phyloP scores from a whole-genome alignment of 1,140 invertebrate genomes.

The Eufriesea mexicana region DNA sequence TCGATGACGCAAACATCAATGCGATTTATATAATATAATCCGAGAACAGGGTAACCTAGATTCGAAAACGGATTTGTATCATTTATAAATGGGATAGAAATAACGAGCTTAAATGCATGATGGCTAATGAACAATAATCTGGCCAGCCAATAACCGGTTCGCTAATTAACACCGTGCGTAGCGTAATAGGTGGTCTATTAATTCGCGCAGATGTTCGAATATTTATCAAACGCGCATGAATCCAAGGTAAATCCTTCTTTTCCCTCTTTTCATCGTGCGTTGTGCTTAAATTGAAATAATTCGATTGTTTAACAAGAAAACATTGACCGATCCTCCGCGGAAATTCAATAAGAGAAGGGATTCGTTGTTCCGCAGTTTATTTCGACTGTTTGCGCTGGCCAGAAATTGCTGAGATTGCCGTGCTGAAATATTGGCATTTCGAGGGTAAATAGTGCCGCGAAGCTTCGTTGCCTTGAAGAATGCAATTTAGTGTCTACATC shows the following conservation, averaged over 20 bases:
- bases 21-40: conserved; percentile 10
- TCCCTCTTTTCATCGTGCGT: background rate
- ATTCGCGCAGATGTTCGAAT: background rate
- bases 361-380: background rate
- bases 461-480: background rate
- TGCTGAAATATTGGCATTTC: background rate
- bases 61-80: background rate
- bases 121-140: conserved; percentile 26
- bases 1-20: background rate
- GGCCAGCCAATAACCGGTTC: background rate
- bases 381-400: background rate
- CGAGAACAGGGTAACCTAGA: background rate
- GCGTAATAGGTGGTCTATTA: background rate
- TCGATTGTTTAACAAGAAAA: background rate
- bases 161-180: conserved; percentile 4
- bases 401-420: background rate
- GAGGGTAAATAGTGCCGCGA: background rate
- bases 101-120: conserved; percentile 15
- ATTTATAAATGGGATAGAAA: conserved; percentile 23
- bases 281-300: background rate
- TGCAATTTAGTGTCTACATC: background rate
- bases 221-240: too few species aligned
- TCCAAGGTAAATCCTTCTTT: background rate
- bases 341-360: background rate
- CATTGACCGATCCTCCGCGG: background rate